A percentile compares a stretch with the other conserved stretches of the same genome.
These are phyloP conservation scores for Meloidogyne hapla DNA, from an alignment of 1,140 invertebrate genomes.

Conservation along the genomic window DNA sequence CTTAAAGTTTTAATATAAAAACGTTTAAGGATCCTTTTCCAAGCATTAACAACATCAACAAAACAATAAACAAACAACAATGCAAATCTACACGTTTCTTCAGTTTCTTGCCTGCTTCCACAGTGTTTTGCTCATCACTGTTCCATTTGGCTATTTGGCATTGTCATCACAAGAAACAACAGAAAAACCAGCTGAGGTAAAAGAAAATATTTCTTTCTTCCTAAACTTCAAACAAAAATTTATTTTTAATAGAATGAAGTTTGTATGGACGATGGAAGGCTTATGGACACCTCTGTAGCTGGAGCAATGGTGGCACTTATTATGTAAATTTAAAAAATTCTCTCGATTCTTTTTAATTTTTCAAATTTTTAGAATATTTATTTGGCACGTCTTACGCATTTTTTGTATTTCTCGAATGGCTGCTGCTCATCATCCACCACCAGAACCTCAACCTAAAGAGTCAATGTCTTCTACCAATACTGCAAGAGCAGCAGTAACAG, in stretches of 20 bases:
- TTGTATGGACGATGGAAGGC: not conserved
- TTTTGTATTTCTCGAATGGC: constrained; percentile 2
- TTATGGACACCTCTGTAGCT: not conserved
- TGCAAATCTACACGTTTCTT: not conserved
- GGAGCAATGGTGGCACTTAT: not conserved
- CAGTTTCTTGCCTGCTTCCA: not conserved
- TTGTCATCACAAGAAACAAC: not conserved
- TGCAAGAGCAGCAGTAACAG: too few species aligned
- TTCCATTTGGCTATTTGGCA: not conserved
- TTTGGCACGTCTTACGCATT: not conserved
- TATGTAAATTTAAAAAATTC: not conserved
- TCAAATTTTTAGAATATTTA: not conserved
- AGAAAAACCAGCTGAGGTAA: not conserved
- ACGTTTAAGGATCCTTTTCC: not conserved
- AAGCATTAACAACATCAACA: not conserved
- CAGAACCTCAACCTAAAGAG: not conserved
- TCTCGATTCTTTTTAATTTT: not conserved
- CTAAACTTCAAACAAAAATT: not conserved
- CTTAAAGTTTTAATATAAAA: not conserved
- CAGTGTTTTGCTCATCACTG: not conserved
- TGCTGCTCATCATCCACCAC: not conserved
- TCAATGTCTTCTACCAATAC: not conserved
- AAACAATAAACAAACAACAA: not conserved
- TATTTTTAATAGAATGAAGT: not conserved
- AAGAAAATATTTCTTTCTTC: not conserved